Percentiles rank a stretch among this genome's conserved stretches.
These are phyloP conservation scores for Catharus fuscescens DNA, from an alignment of 2,113 vertebrate species.

Conservation along the genomic window DNA sequence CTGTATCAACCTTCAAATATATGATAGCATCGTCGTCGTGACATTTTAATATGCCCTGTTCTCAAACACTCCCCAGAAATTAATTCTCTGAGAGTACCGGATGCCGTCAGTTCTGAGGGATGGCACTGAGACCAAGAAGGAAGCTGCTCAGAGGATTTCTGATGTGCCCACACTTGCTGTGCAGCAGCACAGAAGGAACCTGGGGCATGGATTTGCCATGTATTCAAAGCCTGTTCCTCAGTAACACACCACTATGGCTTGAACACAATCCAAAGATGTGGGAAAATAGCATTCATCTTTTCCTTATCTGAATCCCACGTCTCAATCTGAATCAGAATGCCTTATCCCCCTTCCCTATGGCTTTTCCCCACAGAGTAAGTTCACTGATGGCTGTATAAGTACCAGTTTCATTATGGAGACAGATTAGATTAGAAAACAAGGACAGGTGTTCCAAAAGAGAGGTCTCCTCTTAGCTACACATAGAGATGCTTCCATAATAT, in stretches of 20 bases:
- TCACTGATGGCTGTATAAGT: background rate
- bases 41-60: background rate
- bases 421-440: background rate
- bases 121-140: background rate
- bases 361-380: background rate
- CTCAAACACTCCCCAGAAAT: background rate
- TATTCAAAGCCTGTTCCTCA: background rate
- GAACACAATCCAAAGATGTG: background rate
- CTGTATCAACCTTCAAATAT: background rate
- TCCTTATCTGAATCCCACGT: background rate
- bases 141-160: background rate
- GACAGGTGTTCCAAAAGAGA: background rate
- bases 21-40: background rate
- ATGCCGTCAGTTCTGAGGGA: background rate
- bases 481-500: background rate
- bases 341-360: background rate
- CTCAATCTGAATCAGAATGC: background rate
- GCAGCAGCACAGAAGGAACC: background rate
- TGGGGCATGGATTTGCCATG: rapidly evolving
- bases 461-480: background rate
- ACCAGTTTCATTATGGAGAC: background rate
- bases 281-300: background rate
- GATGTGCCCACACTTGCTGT: rapidly evolving
- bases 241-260: background rate
- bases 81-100: conserved; percentile 2